These are phyloP conservation scores for Leucophenga maculata DNA, from an alignment of 2,888 invertebrate genomes.

Conservation along the genomic window DNA sequence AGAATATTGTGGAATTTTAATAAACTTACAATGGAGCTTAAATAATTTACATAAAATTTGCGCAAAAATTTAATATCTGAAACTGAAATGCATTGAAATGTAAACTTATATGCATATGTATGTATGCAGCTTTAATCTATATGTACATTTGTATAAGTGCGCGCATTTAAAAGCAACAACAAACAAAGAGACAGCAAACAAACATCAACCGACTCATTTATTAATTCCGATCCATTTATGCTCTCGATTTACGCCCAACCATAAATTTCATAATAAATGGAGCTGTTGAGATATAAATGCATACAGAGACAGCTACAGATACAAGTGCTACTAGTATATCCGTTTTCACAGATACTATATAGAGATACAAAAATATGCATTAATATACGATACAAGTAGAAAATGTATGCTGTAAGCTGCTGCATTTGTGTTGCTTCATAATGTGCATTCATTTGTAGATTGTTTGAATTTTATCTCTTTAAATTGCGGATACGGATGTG, in stretches of 20 bases:
- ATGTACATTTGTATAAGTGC: constrained; percentile 37
- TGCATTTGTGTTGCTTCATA: constrained; percentile 9
- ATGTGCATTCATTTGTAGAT: constrained; percentile 19
- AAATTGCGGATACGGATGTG: constrained; percentile 35
- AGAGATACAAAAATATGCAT: neutral
- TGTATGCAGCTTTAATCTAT: neutral
- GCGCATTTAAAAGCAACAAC: constrained; percentile 20
- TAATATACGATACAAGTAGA: neutral
- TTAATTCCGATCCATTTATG: constrained; percentile 69
- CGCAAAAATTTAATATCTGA: constrained; percentile 47
- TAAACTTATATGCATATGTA: constrained; percentile 7
- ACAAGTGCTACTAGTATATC: neutral
- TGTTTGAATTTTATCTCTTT: constrained; percentile 33
- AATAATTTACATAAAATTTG: constrained; percentile 61
- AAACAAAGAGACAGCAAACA: constrained; percentile 23
- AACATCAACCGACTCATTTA: constrained; percentile 55
- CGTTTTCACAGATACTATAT: neutral
- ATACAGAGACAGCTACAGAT: neutral
- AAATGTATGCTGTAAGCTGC: neutral
- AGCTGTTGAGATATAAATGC: constrained; percentile 43
- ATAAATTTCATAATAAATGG: constrained; percentile 63
- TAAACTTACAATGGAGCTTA: constrained; percentile 46
- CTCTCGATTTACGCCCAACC: constrained; percentile 62
- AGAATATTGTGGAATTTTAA: constrained; percentile 13
- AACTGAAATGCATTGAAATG: constrained; percentile 39